Evolutionary conservation across 2,797 vertebrate species (phyloP).

Genomic region (Lepus oiostolus): DNA sequence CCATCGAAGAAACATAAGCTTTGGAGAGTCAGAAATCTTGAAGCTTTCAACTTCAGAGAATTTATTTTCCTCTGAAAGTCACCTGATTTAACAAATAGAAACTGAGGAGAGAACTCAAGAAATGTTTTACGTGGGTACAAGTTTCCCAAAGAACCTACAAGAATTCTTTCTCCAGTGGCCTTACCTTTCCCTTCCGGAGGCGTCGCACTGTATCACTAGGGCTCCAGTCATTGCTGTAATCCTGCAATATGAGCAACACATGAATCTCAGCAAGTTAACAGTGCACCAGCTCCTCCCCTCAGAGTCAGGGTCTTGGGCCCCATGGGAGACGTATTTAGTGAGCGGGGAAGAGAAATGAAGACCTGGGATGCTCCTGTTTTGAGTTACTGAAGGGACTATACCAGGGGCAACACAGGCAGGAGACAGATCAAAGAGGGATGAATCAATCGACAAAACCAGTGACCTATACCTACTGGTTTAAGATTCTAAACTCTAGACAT

Average conservation of each 20-base stretch:
- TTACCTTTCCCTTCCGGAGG: constrained; percentile 96
- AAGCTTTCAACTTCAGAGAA: not conserved
- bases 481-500: not conserved
- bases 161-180: constrained; percentile 34
- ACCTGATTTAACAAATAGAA: not conserved
- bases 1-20: constrained; percentile 33
- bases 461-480: not conserved
- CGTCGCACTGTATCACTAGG: constrained; percentile 93
- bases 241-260: constrained; percentile 88
- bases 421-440: not conserved
- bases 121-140: not conserved
- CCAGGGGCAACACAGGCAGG: not conserved
- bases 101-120: not conserved
- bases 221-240: constrained; percentile 94
- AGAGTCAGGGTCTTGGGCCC: constrained; percentile 32
- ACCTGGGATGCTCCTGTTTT: not conserved
- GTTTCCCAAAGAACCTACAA: not conserved
- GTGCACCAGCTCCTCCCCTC: not conserved
- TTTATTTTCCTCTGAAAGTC: constrained; percentile 46
- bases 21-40: not conserved
- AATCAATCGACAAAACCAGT: not conserved
- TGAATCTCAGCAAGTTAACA: not conserved
- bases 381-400: constrained; percentile 45
- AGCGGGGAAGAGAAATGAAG: constrained; percentile 21
- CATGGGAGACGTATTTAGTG: constrained; percentile 8